A percentile compares a stretch with the other conserved stretches of the same genome.
Conservation (phyloP, 2,888 invertebrate genomes). For the Cantharis rufa region DNA sequence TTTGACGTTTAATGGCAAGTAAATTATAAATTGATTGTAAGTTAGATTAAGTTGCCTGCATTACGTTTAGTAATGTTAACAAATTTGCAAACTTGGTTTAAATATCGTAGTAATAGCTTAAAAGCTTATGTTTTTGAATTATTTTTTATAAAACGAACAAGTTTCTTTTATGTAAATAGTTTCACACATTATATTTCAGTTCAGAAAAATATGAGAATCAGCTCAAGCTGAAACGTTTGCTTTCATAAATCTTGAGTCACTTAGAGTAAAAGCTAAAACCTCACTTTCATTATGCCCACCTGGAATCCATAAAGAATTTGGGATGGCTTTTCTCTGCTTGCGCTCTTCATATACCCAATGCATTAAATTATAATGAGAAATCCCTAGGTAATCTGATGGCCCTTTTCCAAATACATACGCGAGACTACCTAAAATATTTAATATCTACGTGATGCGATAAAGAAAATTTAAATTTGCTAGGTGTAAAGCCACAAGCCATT, state of each 20-base stretch:
- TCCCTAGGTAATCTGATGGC: conserved; percentile 26
- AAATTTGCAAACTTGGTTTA: neutral
- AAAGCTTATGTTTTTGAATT: no score
- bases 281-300: conserved; percentile 29
- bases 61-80: neutral
- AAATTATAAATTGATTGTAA: neutral
- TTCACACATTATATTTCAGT: neutral
- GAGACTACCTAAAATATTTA: conserved; percentile 23
- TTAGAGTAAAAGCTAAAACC: conserved; percentile 29
- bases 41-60: neutral
- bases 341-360: conserved; percentile 11
- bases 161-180: neutral
- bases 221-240: conserved; percentile 20
- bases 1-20: neutral
- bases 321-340: conserved; percentile 18
- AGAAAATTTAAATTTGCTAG: conserved; percentile 21
- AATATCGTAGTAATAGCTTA: no score
- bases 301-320: conserved; percentile 24
- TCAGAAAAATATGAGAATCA: neutral
- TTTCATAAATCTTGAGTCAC: conserved; percentile 30
- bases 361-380: conserved; percentile 31
- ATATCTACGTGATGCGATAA: conserved; percentile 18
- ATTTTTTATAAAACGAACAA: neutral
- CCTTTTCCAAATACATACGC: conserved; percentile 17
- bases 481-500: neutral